A percentile compares a stretch with the other conserved stretches of the same genome.
phyloP scores from a whole-genome alignment of 2,113 vertebrate genomes.

The Cottus gobio region DNA sequence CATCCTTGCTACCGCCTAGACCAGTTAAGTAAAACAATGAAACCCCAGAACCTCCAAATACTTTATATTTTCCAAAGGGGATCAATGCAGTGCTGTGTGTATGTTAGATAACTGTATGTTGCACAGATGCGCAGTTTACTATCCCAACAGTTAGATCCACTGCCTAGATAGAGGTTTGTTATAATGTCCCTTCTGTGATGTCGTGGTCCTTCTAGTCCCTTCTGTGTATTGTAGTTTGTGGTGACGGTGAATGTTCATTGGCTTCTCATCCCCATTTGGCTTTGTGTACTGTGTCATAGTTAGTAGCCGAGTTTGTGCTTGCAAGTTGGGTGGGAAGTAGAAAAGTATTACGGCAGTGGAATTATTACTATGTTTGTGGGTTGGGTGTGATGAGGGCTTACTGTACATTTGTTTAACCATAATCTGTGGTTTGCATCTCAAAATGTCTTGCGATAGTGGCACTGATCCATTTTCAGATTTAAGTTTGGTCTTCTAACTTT shows the following conservation, averaged over 20 bases:
- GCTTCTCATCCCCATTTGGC: conserved; percentile 79
- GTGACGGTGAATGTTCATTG: conserved; percentile 77
- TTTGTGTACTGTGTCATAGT: conserved; percentile 69
- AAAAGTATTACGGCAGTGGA: conserved; percentile 55
- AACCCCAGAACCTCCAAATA: conserved; percentile 66
- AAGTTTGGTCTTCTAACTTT: neutral
- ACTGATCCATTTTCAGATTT: conserved; percentile 33
- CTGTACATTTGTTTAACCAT: conserved; percentile 24
- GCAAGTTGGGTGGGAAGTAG: conserved; percentile 24
- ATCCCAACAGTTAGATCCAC: conserved; percentile 53
- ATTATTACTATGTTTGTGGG: conserved; percentile 27
- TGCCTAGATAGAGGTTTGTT: conserved; percentile 63
- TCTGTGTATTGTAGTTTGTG: conserved; percentile 74
- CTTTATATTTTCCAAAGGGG: conserved; percentile 46
- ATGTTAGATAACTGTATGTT: conserved; percentile 24
- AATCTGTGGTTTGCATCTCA: conserved; percentile 49
- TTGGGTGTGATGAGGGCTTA: conserved; percentile 38
- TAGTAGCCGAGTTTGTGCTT: conserved; percentile 21
- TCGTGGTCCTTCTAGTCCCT: conserved; percentile 67
- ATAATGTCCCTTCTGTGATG: conserved; percentile 65
- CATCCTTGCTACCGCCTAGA: conserved; percentile 99
- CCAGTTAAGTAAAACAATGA: conserved; percentile 97
- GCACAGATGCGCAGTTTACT: conserved; percentile 20
- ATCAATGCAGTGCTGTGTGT: conserved; percentile 50
- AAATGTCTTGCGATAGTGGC: conserved; percentile 49